These are phyloP conservation scores for Willowsia nigromaculata DNA, from an alignment of 2,888 invertebrate genomes.

Conservation along the genomic window DNA sequence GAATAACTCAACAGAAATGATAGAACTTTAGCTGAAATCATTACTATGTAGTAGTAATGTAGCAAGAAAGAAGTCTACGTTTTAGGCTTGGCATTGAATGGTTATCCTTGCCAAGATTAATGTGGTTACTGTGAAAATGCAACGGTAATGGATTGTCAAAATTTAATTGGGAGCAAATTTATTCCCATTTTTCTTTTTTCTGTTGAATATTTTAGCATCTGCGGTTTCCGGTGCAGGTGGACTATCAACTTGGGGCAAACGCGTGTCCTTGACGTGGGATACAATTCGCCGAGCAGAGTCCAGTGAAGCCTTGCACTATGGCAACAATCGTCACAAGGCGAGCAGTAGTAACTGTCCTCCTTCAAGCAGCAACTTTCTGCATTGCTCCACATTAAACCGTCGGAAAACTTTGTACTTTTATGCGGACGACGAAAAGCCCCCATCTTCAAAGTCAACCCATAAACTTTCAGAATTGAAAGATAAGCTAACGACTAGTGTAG, in stretches of 20 bases:
- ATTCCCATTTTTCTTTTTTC: not conserved
- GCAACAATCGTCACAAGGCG: not conserved
- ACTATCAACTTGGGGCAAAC: slow-evolving; percentile 84
- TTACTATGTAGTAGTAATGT: too few species aligned
- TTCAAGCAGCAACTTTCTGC: not conserved
- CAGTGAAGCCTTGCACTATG: slow-evolving; percentile 80
- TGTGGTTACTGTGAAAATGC: too few species aligned
- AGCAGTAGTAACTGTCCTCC: not conserved
- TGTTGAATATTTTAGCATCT: not conserved
- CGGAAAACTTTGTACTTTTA: slow-evolving; percentile 75
- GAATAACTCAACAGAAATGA: too few species aligned
- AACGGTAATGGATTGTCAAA: too few species aligned
- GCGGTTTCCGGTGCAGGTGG: slow-evolving; percentile 27
- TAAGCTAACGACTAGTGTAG: not conserved
- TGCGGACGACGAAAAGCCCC: slow-evolving; percentile 36
- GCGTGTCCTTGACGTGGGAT: slow-evolving; percentile 84
- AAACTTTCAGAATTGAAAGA: slow-evolving; percentile 46
- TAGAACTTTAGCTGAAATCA: too few species aligned
- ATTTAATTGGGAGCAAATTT: not conserved
- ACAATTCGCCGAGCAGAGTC: slow-evolving; percentile 84
- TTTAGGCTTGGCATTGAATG: too few species aligned
- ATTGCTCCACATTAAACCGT: slow-evolving; percentile 57
- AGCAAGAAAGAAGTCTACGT: too few species aligned
- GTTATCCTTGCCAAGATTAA: too few species aligned
- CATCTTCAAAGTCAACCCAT: not conserved